Evolutionary conservation across 2,113 vertebrate species (phyloP), one percentile per base, ranked within the genome.

Genomic region (Narcine bancroftii): DNA sequence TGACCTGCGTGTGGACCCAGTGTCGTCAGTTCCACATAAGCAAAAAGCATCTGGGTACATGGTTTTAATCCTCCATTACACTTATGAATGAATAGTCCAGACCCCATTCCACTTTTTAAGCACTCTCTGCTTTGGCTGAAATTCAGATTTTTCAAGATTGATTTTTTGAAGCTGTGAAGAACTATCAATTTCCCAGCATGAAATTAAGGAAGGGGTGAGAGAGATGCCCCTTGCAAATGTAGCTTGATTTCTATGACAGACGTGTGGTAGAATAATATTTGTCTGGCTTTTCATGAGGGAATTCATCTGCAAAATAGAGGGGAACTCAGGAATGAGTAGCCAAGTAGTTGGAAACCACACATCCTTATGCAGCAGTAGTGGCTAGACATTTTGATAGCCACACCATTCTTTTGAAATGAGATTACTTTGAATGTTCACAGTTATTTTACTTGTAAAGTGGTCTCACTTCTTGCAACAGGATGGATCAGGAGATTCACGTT

Each of bases 401-500:
- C 47, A 83, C 47, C 47, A 83, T 56, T 53, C 26, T 60, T 11
- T 60, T 60, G 56, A 60, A 60, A 15, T 60, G 9, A 60, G 6
- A 60, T 15, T 60, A 60, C 2, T 15, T 60, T 60, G 4, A 60
- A 60, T 60, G 56, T 60, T 60, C 56, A 7, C 56, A 60, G 56
- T 11, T 5, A 60, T 7, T 60, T 15, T 7, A 60, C 15, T 60
- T 60, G 56, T 60, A 60, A 47, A 83, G 33, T 53, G 33, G 26
- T 83, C 79, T 83, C 47, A 83, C 29, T 83, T 83, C 47, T 13
- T 83, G 26, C 47, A 33, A 53, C 26, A 53, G 47, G 9, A 2
- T 50, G 7, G 79, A 77, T 9, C 47, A 17, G 79, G 26, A 83
- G 93, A 93, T 93, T 92, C 42, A n/a, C 15, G 15, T 60, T 60